Evolutionary conservation across 2,797 vertebrate species (phyloP).

Genomic region (Cottoperca gobio): DNA sequence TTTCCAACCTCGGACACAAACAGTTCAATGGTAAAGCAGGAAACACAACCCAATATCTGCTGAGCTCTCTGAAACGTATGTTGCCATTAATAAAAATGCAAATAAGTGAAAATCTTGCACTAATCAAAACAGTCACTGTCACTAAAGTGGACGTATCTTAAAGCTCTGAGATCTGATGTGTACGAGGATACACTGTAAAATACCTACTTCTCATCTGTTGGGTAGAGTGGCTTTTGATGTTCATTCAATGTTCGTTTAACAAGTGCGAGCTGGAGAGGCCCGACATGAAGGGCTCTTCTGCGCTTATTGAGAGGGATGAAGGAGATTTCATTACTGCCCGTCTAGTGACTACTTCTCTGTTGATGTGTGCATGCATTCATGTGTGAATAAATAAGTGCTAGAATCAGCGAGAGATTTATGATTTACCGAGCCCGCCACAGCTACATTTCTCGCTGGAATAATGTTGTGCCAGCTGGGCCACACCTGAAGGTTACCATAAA

Average conservation of each 20-base stretch:
- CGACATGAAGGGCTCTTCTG: constrained; percentile 65
- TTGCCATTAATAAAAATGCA: constrained; percentile 39
- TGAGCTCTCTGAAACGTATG: constrained; percentile 4
- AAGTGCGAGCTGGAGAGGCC: constrained; percentile 66
- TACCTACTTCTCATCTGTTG: constrained; percentile 60
- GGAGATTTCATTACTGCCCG: constrained; percentile 57
- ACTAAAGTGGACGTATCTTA: constrained; percentile 41
- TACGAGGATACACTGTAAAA: constrained; percentile 50
- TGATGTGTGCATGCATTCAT: constrained; percentile 43
- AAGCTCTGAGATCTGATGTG: constrained; percentile 50
- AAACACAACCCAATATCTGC: constrained; percentile 23
- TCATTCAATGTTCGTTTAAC: constrained; percentile 75
- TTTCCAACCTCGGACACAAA: constrained; percentile 12
- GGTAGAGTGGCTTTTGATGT: constrained; percentile 72
- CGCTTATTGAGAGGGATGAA: constrained; percentile 71
- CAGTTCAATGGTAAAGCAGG: background rate
- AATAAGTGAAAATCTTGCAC: constrained; percentile 40
- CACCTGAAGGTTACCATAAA: constrained; percentile 25
- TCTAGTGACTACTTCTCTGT: constrained; percentile 54
- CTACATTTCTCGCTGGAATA: background rate
- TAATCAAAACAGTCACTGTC: constrained; percentile 34
- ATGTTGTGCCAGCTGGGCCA: constrained; percentile 14
- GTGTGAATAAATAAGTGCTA: constrained; percentile 1
- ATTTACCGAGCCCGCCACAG: constrained; percentile 8
- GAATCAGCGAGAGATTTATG: constrained; percentile 44